phyloP scores from a whole-genome alignment of 2,888 invertebrate species.

The Drosophila paramelanica region DNA sequence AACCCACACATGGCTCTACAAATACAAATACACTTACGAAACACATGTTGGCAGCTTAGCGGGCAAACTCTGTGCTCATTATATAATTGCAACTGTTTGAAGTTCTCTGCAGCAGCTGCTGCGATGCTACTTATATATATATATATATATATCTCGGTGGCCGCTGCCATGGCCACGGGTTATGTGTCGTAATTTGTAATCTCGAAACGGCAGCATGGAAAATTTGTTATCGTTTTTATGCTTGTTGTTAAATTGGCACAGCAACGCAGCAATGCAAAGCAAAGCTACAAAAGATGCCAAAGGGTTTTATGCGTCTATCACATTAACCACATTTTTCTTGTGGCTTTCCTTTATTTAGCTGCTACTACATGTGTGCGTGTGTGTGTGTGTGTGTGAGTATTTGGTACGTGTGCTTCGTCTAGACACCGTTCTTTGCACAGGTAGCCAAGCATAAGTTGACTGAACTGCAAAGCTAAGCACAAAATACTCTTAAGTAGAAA shows the following conservation, averaged over 20 bases:
- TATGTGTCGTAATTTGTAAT: conserved; percentile 76
- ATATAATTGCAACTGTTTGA: conserved; percentile 75
- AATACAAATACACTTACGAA: conserved; percentile 14
- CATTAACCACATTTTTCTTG: conserved; percentile 55
- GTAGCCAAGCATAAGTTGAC: conserved; percentile 68
- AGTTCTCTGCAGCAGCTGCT: conserved; percentile 46
- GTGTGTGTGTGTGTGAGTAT: conserved; percentile 12
- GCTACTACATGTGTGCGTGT: conserved; percentile 10
- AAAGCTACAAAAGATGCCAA: conserved; percentile 52
- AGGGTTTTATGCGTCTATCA: conserved; percentile 64
- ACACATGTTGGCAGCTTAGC: conserved; percentile 49
- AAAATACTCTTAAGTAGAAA: conserved; percentile 45
- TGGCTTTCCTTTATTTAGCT: conserved; percentile 16
- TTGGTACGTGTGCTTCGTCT: conserved; percentile 43
- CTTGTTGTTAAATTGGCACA: conserved; percentile 66
- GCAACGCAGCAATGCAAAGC: conserved; percentile 40
- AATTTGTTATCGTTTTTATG: conserved; percentile 75
- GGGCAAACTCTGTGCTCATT: conserved; percentile 56
- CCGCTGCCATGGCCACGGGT: conserved; percentile 55
- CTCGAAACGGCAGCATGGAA: conserved; percentile 55
- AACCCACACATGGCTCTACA: conserved; percentile 11
- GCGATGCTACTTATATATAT: conserved; percentile 16
- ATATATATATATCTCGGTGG: conserved; percentile 12
- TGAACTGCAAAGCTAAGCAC: conserved; percentile 62
- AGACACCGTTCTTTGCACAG: conserved; percentile 62